Percentiles rank a stretch among this genome's conserved stretches.
These are phyloP conservation scores for Drosophila emarginata DNA, from an alignment of 2,888 invertebrate species.

Conservation along the genomic window DNA sequence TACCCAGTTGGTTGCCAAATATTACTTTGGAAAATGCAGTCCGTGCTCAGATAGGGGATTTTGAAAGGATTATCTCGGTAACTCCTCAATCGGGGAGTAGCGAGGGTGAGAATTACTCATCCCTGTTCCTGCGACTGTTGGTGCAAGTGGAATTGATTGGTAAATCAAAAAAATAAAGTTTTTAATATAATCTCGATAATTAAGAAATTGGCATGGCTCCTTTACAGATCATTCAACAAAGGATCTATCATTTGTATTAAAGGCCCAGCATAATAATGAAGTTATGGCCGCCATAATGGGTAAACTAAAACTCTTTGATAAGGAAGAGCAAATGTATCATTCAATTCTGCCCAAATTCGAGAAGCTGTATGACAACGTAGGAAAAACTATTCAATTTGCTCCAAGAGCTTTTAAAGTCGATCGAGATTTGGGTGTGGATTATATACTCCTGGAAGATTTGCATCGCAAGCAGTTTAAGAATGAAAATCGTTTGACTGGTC, in stretches of 20 bases:
- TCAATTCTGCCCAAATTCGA: constrained; percentile 78
- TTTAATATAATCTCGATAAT: too few relatives aligned
- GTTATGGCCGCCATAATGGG: constrained; percentile 65
- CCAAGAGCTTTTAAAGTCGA: constrained; percentile 74
- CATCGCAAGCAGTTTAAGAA: constrained; percentile 71
- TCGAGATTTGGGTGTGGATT: constrained; percentile 68
- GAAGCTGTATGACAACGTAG: constrained; percentile 67
- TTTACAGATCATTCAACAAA: constrained; percentile 58
- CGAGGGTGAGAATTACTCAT: constrained; percentile 73
- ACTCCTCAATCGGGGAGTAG: constrained; percentile 41
- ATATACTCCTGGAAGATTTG: constrained; percentile 80
- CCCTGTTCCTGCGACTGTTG: constrained; percentile 71
- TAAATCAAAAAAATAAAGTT: constrained; percentile 29
- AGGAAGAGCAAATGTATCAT: constrained; percentile 79
- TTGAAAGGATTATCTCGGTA: constrained; percentile 57
- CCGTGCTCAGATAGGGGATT: constrained; percentile 62
- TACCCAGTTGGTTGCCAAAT: constrained; percentile 69
- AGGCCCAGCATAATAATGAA: constrained; percentile 66
- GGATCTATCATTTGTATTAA: constrained; percentile 67
- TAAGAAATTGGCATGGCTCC: too few relatives aligned
- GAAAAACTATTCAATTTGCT: constrained; percentile 71
- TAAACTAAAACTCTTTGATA: constrained; percentile 72
- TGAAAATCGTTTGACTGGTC: constrained; percentile 73
- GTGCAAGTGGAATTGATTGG: constrained; percentile 73
- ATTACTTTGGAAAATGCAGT: constrained; percentile 70